A percentile compares a stretch with the other conserved stretches of the same genome.
Evolutionary conservation across 2,113 vertebrate species (phyloP).

Genomic region (Gymnogyps californianus): DNA sequence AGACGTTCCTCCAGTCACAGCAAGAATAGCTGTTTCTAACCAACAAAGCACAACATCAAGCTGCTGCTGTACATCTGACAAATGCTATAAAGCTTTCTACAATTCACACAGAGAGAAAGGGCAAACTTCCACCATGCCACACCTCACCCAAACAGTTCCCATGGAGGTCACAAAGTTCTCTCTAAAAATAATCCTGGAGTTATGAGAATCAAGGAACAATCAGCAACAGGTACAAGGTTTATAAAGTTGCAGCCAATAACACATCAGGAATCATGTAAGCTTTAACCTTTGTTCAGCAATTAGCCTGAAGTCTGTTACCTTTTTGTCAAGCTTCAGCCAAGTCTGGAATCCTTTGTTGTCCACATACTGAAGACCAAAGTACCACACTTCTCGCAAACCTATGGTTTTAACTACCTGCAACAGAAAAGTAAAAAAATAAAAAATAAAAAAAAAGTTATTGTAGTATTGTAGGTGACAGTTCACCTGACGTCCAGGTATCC

Average conservation of each 20-base stretch:
- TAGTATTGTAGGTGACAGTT: background rate
- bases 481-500: background rate
- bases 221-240: background rate
- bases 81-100: background rate
- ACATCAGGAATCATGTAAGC: background rate
- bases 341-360: slow-evolving; percentile 90
- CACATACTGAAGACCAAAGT: slow-evolving; percentile 92
- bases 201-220: background rate
- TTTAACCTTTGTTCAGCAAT: slow-evolving; percentile 6
- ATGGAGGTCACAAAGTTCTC: background rate
- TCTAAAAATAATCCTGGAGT: background rate
- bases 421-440: background rate
- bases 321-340: slow-evolving; percentile 98
- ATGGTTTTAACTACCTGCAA: slow-evolving; percentile 94
- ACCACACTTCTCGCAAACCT: slow-evolving; percentile 93
- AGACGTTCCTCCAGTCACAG: background rate
- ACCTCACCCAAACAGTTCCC: background rate
- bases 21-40: background rate
- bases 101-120: background rate
- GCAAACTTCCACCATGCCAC: background rate
- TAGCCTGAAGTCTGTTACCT: slow-evolving; percentile 74
- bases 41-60: background rate
- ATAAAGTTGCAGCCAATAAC: background rate
- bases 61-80: background rate
- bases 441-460: too few relatives aligned